phyloP scores from a whole-genome alignment of 2,888 invertebrate species.

The Polydrusus tereticollis region DNA sequence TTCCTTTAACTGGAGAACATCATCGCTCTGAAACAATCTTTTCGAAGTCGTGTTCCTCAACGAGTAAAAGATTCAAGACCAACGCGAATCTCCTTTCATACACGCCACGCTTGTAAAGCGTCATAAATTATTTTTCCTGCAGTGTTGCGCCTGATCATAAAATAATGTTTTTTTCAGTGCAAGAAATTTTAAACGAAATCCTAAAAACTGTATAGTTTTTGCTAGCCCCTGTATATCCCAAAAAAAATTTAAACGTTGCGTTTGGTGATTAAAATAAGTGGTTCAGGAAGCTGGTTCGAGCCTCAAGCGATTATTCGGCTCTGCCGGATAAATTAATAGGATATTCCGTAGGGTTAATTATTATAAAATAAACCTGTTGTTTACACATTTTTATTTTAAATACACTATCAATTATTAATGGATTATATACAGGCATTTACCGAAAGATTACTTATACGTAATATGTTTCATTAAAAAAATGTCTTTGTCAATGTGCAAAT shows the following conservation, averaged over 20 bases:
- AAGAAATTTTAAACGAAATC: too few relatives aligned
- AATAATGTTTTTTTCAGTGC: too few relatives aligned
- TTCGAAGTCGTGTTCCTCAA: too few relatives aligned
- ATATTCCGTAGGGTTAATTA: conserved; percentile 32
- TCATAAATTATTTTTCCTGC: too few relatives aligned
- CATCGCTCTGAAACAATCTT: too few relatives aligned
- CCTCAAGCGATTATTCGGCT: conserved; percentile 29
- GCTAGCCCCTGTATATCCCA: background rate
- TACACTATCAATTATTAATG: background rate
- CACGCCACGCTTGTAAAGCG: too few relatives aligned
- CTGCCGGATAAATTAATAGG: conserved; percentile 38
- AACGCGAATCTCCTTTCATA: too few relatives aligned
- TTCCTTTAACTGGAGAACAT: too few relatives aligned
- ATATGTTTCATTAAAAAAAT: background rate
- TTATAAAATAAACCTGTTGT: conserved; percentile 30
- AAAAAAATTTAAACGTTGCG: conserved; percentile 21
- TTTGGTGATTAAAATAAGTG: conserved; percentile 33
- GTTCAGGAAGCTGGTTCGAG: conserved; percentile 28
- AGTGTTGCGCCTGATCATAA: too few relatives aligned
- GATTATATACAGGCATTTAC: background rate
- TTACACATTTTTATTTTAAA: conserved; percentile 13
- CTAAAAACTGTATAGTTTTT: too few relatives aligned
- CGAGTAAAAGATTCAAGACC: too few relatives aligned
- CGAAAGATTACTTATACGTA: background rate
- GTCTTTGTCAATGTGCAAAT: too few relatives aligned